Base-by-base conservation (phyloP, 2,888 invertebrate genomes). In the Chalcis sispes region DNA sequence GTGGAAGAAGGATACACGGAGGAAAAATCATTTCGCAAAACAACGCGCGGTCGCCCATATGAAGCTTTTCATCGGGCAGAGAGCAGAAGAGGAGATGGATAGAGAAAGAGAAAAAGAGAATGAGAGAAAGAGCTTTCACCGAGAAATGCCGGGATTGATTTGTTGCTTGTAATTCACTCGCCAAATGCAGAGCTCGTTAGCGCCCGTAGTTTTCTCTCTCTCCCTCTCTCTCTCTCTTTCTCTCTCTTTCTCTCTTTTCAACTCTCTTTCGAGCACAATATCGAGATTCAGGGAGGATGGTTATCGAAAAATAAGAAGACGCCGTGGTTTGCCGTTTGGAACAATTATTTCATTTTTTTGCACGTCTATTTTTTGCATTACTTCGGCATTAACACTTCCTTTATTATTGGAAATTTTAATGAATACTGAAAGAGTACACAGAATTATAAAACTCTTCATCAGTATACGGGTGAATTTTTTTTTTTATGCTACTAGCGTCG, bases 181-280 rank as follows among this genome's bases (percentile, higher is more conserved):
- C 59, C 36, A 54, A 65, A 65, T 67, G 66, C 54, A 15, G 42
- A 56, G 56, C 56, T 67, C 56, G 66, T 67, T 67, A 42, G 36
- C 66, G 5, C 40, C 42, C 25, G 25, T 1, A 27, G 46, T 46
- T 46, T 27, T 46, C 18, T n/a, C n/a, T n/a, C n/a, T 25, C 46
- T 23, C 40, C 40, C 7, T 5, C n/a, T 52, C 52, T 13, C 8
- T 1, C 25, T 52, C 25, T 23, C n/a, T n/a, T 29, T 58, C 29
- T 18, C 3, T n/a, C 56, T 13, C 18, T 7, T 15, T 1, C 23
- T 25, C 7, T 54, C 54, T 13, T 8, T 20, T 10, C 27, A 25
- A n/a, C n/a, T 8, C n/a, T 7, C 4, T 36, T 36, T 10, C 4
- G 36, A 36, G 36, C 36, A 10, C 36, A 10, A 10, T 4, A 36